These are phyloP conservation scores for Thereva nobilitata DNA, from an alignment of 2,888 invertebrate species.

Conservation along the genomic window DNA sequence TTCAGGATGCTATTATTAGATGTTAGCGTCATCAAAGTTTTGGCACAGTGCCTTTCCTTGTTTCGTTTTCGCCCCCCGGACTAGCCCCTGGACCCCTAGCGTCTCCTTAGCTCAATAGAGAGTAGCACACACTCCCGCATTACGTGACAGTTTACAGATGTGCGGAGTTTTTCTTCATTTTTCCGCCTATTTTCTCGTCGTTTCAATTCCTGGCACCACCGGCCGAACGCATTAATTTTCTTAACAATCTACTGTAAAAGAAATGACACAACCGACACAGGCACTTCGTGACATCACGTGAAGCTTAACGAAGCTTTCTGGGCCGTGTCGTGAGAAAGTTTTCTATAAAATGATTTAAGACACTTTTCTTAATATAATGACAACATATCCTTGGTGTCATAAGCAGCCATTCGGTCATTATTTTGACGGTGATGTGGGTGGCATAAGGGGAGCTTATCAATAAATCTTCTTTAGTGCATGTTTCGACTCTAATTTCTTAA, in stretches of 20 bases:
- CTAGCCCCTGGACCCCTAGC: neutral
- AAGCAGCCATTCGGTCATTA: constrained; percentile 20
- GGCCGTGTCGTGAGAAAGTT: constrained; percentile 1
- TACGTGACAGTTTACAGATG: constrained; percentile 28
- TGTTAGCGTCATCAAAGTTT: constrained; percentile 15
- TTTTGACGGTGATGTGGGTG: neutral
- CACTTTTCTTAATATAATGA: constrained; percentile 14
- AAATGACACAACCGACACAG: constrained; percentile 24
- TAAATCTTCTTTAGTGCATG: no score
- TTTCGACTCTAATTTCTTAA: no score
- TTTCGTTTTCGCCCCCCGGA: constrained; percentile 1
- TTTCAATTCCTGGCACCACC: neutral
- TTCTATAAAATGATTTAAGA: neutral
- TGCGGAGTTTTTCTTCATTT: constrained; percentile 14
- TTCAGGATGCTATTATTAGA: constrained; percentile 22
- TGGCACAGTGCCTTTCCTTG: constrained; percentile 14
- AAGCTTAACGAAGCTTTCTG: constrained; percentile 11
- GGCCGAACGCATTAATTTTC: constrained; percentile 27
- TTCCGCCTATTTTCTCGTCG: constrained; percentile 15
- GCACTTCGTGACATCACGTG: constrained; percentile 20
- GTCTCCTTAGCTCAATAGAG: no score
- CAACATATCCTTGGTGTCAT: constrained; percentile 21
- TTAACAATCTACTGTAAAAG: constrained; percentile 7
- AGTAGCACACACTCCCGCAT: neutral
- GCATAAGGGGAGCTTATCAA: no score